Conservation (phyloP, 2,888 invertebrate genomes). For the Drosophila niveifrons region DNA sequence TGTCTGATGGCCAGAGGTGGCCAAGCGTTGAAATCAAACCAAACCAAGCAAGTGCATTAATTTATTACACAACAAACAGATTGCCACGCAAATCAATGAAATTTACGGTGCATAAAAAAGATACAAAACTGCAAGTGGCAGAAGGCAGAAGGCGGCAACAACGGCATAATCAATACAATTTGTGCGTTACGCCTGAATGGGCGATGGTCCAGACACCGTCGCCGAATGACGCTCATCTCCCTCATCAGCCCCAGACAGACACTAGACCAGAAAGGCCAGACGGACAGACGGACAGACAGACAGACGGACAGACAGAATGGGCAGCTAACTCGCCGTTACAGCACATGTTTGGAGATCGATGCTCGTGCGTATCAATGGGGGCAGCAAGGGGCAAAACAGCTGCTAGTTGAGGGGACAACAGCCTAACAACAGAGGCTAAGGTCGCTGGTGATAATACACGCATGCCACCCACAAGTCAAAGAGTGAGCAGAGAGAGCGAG, state of each 20-base stretch:
- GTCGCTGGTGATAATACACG: slow-evolving; percentile 43
- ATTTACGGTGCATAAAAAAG: slow-evolving; percentile 54
- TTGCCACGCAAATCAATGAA: slow-evolving; percentile 73
- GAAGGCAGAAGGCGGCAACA: slow-evolving; percentile 10
- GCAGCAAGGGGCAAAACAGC: not conserved
- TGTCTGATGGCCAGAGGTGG: slow-evolving; percentile 15
- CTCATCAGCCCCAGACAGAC: slow-evolving; percentile 19
- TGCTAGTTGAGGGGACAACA: slow-evolving; percentile 8
- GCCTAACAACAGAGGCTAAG: slow-evolving; percentile 7
- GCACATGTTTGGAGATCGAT: slow-evolving; percentile 39
- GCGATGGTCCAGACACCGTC: slow-evolving; percentile 29
- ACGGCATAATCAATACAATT: slow-evolving; percentile 66
- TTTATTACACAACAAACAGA: slow-evolving; percentile 71
- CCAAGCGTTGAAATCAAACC: slow-evolving; percentile 67
- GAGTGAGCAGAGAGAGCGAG: not conserved
- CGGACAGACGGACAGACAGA: slow-evolving; percentile 19
- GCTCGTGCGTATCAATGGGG: slow-evolving; percentile 60
- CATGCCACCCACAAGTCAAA: slow-evolving; percentile 48
- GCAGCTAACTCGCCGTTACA: slow-evolving; percentile 34
- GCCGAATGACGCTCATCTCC: not conserved
- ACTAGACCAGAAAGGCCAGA: slow-evolving; percentile 11
- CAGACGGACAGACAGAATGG: slow-evolving; percentile 18
- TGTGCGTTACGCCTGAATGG: slow-evolving; percentile 62
- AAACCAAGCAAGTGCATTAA: slow-evolving; percentile 70
- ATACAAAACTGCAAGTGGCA: slow-evolving; percentile 33